Evolutionary conservation across 2,797 vertebrate genomes (phyloP).

Genomic region (Phrynocephalus forsythii): DNA sequence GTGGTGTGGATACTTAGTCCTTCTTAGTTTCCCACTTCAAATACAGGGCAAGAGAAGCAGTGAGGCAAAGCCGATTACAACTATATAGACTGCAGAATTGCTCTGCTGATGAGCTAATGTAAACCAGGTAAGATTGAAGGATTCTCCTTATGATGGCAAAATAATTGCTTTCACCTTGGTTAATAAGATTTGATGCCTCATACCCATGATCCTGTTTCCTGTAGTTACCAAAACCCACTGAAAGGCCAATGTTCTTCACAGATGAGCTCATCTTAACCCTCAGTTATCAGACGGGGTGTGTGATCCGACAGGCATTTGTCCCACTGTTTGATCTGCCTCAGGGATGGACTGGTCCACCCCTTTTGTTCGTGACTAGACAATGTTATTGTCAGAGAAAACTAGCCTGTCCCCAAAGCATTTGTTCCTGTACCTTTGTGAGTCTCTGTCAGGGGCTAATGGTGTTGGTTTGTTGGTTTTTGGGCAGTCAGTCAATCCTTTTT

Average conservation of each 20-base stretch:
- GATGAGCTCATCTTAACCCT: neutral
- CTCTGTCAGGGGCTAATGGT: no score
- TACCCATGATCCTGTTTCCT: neutral
- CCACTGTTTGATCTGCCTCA: no score
- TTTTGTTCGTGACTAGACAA: no score
- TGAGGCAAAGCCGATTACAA: neutral
- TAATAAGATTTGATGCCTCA: neutral
- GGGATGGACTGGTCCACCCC: no score
- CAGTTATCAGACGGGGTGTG: neutral
- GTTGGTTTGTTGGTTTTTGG: no score
- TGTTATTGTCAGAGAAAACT: no score
- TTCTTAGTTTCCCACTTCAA: neutral
- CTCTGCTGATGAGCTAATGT: neutral
- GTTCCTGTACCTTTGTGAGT: no score
- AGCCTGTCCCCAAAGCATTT: no score
- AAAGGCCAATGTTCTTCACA: neutral
- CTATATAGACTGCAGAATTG: neutral
- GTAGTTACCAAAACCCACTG: neutral
- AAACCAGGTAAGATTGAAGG: slow-evolving; percentile 7
- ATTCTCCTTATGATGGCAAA: neutral
- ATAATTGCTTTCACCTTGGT: slow-evolving; percentile 13
- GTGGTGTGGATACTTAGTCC: neutral
- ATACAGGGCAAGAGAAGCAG: neutral
- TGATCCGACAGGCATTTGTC: no score
- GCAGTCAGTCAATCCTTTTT: no score